phyloP scores from a whole-genome alignment of 2,888 invertebrate genomes.

The Schizotus pectinicornis region DNA sequence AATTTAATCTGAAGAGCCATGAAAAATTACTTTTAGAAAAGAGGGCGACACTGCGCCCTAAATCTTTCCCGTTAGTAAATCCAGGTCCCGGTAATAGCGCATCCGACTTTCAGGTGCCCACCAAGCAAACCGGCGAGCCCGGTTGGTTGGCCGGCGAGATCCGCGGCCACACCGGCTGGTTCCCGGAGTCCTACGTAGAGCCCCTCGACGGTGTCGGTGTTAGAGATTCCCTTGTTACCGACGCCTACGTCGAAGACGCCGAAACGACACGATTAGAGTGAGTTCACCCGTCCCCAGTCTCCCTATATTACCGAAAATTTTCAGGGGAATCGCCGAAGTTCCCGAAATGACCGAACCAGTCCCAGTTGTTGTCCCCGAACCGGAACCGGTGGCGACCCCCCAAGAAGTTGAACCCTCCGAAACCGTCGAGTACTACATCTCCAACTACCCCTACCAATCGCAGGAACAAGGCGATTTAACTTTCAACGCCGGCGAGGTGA shows the following conservation, averaged over 20 bases:
- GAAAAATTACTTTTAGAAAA: too few relatives aligned
- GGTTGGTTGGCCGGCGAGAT: conserved; percentile 97
- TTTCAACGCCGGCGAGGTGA: conserved; percentile 86
- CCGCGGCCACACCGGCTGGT: conserved; percentile 92
- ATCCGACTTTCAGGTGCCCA: conserved; percentile 64
- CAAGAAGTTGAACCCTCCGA: conserved; percentile 21
- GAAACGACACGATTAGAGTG: conserved; percentile 61
- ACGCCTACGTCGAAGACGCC: conserved; percentile 35
- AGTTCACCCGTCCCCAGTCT: conserved; percentile 42
- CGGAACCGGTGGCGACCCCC: conserved; percentile 14
- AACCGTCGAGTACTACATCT: conserved; percentile 79
- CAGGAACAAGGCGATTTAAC: conserved; percentile 88
- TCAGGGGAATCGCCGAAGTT: conserved; percentile 78
- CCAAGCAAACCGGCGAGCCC: conserved; percentile 87
- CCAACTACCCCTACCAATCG: conserved; percentile 89
- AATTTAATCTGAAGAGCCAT: too few relatives aligned
- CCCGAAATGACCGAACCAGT: conserved; percentile 60
- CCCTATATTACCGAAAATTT: conserved; percentile 31
- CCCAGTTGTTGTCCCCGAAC: conserved; percentile 13
- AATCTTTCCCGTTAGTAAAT: neutral
- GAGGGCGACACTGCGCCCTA: too few relatives aligned
- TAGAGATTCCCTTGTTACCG: conserved; percentile 49
- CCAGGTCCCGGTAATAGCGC: too few relatives aligned
- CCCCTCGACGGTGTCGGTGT: conserved; percentile 64
- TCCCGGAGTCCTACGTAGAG: conserved; percentile 95